Conservation (phyloP, 2,113 vertebrate genomes). For the Emydura subglobosa region DNA sequence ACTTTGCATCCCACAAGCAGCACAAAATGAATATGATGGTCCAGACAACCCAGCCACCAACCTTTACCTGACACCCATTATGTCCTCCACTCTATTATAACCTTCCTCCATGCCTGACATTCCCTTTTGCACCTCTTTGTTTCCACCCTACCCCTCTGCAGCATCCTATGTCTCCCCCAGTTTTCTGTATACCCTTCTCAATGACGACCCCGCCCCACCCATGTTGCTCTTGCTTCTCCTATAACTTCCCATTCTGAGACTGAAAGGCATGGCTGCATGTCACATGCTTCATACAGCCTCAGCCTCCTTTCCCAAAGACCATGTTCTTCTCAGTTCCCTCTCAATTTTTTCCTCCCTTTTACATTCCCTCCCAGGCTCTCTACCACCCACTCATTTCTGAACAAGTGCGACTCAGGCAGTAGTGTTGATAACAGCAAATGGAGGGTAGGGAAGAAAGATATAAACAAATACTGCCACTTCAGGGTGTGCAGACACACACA, state of each 20-base stretch:
- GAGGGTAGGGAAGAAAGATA: neutral
- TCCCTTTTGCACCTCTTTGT: too few relatives aligned
- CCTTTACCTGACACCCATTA: too few relatives aligned
- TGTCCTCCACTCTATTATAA: neutral
- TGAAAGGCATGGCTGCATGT: neutral
- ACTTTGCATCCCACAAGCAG: neutral
- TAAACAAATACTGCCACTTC: neutral
- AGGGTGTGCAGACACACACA: neutral
- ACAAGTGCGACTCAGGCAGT: neutral
- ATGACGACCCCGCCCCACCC: neutral
- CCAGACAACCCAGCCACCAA: neutral
- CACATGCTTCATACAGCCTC: neutral
- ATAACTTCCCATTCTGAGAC: neutral
- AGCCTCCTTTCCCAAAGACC: neutral
- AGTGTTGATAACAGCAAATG: neutral
- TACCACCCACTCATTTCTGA: neutral
- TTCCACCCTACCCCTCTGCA: neutral
- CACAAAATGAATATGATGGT: neutral
- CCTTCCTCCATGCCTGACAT: too few relatives aligned
- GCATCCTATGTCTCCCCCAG: neutral
- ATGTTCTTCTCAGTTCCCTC: too few relatives aligned
- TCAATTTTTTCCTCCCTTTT: neutral
- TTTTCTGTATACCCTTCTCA: neutral
- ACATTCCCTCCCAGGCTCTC: neutral
- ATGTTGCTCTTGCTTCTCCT: too few relatives aligned